phyloP scores from a whole-genome alignment of 2,113 vertebrate species.

The Amphilophus citrinellus region DNA sequence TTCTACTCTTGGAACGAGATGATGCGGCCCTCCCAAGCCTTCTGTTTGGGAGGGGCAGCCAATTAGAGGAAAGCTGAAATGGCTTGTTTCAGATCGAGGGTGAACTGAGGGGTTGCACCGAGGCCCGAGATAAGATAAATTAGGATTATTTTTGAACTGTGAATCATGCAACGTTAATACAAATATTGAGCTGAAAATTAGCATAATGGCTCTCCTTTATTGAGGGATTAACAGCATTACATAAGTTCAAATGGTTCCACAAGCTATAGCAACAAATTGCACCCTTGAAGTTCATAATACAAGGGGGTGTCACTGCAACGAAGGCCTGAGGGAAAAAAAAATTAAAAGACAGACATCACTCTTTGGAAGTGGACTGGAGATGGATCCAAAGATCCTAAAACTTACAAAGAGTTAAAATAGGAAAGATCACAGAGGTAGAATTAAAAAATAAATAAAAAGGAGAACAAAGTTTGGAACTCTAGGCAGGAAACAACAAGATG shows the following conservation, averaged over 20 bases:
- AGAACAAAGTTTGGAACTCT: slow-evolving; percentile 42
- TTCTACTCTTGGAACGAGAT: too few species aligned
- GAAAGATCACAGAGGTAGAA: slow-evolving; percentile 39
- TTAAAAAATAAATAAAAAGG: background rate
- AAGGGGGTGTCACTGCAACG: background rate
- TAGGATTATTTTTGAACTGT: background rate
- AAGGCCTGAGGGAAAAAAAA: background rate
- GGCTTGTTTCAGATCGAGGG: background rate
- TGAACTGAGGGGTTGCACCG: background rate
- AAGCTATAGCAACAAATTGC: slow-evolving; percentile 9
- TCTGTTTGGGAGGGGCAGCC: background rate
- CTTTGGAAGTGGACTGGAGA: slow-evolving; percentile 20
- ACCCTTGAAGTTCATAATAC: slow-evolving; percentile 11
- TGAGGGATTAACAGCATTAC: background rate
- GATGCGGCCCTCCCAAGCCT: background rate
- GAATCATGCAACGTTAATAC: background rate
- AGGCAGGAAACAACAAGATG: slow-evolving; percentile 41
- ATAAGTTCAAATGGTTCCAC: background rate
- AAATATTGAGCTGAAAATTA: background rate
- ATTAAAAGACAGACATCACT: background rate
- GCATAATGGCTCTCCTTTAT: background rate
- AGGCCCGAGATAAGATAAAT: background rate
- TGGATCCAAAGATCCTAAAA: slow-evolving; percentile 5
- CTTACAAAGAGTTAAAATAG: background rate
- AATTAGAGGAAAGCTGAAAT: background rate